phyloP scores from a whole-genome alignment of 2,113 vertebrate genomes.

The Anoura caudifer region DNA sequence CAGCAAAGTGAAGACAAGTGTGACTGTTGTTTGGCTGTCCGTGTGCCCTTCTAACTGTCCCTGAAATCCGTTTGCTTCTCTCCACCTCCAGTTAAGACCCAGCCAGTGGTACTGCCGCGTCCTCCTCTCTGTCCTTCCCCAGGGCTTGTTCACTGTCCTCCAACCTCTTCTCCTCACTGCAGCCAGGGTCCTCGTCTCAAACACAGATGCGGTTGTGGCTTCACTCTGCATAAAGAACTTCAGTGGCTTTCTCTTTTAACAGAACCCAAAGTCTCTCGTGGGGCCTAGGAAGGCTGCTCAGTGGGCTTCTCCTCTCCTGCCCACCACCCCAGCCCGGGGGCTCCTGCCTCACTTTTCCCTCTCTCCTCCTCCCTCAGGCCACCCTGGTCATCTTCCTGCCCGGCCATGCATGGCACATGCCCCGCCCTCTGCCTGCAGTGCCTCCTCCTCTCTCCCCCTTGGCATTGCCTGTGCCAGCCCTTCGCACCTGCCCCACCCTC shows the following conservation, averaged over 20 bases:
- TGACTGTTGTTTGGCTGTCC: rapidly evolving
- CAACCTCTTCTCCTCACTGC: background rate
- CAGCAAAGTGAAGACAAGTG: background rate
- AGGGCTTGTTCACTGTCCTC: background rate
- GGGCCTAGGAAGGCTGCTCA: rapidly evolving
- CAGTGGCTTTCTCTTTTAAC: background rate
- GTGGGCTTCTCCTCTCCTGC: background rate
- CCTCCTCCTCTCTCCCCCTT: background rate
- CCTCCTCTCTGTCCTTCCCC: background rate
- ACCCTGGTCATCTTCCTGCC: background rate
- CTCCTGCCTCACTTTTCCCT: background rate
- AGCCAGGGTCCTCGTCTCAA: background rate
- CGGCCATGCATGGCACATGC: background rate
- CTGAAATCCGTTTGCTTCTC: background rate
- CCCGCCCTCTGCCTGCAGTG: background rate
- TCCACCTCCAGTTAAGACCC: background rate
- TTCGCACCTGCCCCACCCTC: background rate
- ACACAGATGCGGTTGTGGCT: background rate
- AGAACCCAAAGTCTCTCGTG: background rate
- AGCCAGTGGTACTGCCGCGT: rapidly evolving
- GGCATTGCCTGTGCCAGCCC: too few relatives aligned
- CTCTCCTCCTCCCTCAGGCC: background rate
- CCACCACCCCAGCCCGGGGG: rapidly evolving
- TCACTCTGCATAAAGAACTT: background rate
- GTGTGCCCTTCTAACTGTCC: background rate